Percentiles rank a stretch among this genome's conserved stretches.
Conservation (phyloP, 2,113 vertebrate species). For the Astatotilapia flaviijosephi region DNA sequence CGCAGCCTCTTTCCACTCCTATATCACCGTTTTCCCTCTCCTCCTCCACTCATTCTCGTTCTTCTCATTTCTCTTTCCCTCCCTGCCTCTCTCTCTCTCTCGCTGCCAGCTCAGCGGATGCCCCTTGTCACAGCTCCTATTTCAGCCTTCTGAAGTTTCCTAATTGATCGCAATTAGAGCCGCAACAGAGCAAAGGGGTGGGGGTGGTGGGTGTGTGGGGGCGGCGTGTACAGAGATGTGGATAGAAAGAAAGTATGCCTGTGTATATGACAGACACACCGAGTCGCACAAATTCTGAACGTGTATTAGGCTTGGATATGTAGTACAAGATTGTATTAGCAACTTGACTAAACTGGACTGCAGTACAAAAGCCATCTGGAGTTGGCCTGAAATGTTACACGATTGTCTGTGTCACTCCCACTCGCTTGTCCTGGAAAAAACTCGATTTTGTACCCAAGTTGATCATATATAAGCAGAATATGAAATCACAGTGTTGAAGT, state of each 20-base stretch:
- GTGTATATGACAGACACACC: neutral
- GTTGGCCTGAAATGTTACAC: neutral
- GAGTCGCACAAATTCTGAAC: slow-evolving; percentile 11
- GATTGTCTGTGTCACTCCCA: neutral
- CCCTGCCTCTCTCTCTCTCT: neutral
- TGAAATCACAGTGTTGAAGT: neutral
- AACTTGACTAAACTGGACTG: neutral
- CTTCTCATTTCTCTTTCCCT: neutral
- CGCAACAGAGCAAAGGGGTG: slow-evolving; percentile 26
- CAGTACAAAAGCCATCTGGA: neutral
- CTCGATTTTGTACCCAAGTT: neutral
- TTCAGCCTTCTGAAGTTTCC: slow-evolving; percentile 73
- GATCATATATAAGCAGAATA: neutral
- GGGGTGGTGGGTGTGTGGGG: neutral
- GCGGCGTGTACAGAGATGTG: neutral
- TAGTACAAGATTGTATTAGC: slow-evolving; percentile 24
- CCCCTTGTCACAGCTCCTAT: slow-evolving; percentile 69
- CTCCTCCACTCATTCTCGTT: neutral
- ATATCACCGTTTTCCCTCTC: neutral
- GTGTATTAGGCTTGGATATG: slow-evolving; percentile 7
- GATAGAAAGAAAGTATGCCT: slow-evolving; percentile 4
- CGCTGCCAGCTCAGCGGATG: slow-evolving; percentile 63
- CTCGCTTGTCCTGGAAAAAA: neutral
- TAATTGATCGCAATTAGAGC: slow-evolving; percentile 74
- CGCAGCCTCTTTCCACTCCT: neutral